Base-by-base conservation (phyloP, 2,113 vertebrate species). In the Miniopterus natalensis region DNA sequence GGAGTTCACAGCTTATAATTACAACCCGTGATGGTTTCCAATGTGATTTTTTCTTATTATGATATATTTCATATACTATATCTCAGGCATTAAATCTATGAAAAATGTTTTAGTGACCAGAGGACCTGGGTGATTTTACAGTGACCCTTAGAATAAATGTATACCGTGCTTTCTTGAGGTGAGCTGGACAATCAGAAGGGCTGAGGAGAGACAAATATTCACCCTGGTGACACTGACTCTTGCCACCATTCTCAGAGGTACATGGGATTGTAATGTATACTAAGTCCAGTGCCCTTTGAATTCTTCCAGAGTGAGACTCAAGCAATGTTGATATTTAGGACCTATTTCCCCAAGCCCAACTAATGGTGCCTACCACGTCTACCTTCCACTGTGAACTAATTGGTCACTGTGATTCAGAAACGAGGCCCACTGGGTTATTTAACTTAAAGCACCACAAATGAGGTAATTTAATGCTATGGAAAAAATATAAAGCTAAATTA, bases 141-240 rank as follows among this genome's bases (percentile, higher is more conserved):
- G 14, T 31, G 23, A 88, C 55, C 2, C 4, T 88, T 45, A 85
- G 20, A 74, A 55, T 88, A 84, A 84, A 68, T 6, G 6, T 66
- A 8, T 5, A 57, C 2, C 65, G 27, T 47, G 20, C 3, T 71
- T 84, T 51, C 57, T 53, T 71, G 31, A 92, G 6, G 29, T 17
- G 27, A 92, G 11, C 7, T 23, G 5, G 31, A 45, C 8, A 59
- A 9, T 71, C 11, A 45, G 17, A 68, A 80, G 21, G 14, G 7
- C 4, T 47, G 8, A 2, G 4, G 1, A 65, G 31, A 92, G 92
- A n/a, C 29, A 66, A 49, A 61, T n/a, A 2, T 71, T 65, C 2
- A 12, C 4, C 1, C 8, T 71, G 25, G 8, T 51, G 31, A 5
- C 0, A 47, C 2, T 25, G 6, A 66, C 23, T 20, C 4, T 42